Evolutionary conservation across 2,888 invertebrate species (phyloP).

Genomic region (Cataglyphis rosenhaueri): DNA sequence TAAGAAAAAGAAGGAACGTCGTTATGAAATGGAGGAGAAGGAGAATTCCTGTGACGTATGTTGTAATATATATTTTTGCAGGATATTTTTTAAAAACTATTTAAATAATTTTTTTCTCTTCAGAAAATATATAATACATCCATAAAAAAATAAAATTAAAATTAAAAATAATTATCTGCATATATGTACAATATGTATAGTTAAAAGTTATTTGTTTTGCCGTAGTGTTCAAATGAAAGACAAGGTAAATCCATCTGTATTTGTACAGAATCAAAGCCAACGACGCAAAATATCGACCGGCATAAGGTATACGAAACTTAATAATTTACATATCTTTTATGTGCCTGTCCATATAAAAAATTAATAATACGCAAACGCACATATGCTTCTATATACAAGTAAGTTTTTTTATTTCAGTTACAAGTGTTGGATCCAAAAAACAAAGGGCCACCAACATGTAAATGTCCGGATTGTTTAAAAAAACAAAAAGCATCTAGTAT

Average conservation of each 20-base stretch:
- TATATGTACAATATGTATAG: background rate
- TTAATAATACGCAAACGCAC: background rate
- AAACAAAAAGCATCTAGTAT: conserved; percentile 76
- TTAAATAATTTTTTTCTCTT: background rate
- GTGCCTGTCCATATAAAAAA: background rate
- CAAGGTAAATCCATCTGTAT: conserved; percentile 67
- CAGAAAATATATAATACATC: background rate
- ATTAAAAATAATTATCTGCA: background rate
- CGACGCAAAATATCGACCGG: conserved; percentile 77
- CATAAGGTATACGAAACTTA: conserved; percentile 77
- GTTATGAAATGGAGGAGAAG: conserved; percentile 85
- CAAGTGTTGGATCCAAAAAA: conserved; percentile 83
- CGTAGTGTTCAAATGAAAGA: conserved; percentile 71
- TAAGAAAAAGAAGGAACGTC: conserved; percentile 90
- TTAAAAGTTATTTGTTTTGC: conserved; percentile 25
- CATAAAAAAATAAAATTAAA: background rate
- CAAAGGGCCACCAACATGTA: conserved; percentile 81
- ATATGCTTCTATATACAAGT: background rate
- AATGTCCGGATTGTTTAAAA: conserved; percentile 83
- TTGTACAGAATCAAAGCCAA: conserved; percentile 77
- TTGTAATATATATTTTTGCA: conserved; percentile 16
- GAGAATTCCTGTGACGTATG: conserved; percentile 85
- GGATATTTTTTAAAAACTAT: background rate
- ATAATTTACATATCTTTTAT: background rate
- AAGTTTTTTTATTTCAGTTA: conserved; percentile 70